Conservation (phyloP, 2,113 vertebrate genomes). For the Triplophysa tibetana region DNA sequence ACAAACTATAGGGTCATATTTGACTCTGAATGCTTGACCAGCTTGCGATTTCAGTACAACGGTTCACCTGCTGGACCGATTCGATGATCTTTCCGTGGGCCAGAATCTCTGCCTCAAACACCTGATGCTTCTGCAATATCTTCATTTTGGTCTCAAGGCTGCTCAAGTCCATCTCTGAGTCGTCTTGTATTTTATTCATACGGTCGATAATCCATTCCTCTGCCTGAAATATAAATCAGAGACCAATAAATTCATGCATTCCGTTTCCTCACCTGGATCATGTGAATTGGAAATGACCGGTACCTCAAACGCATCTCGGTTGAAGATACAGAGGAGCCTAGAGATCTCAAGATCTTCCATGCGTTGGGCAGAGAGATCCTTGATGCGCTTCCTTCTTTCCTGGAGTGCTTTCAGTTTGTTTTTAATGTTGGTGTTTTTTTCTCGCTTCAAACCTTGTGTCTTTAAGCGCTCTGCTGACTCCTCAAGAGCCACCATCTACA, state of each 20-base stretch:
- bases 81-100: conserved; percentile 78
- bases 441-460: conserved; percentile 55
- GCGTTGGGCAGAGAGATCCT: conserved; percentile 72
- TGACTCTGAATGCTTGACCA: background rate
- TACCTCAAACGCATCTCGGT: conserved; percentile 79
- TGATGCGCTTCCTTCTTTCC: conserved; percentile 70
- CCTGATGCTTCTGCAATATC: conserved; percentile 82
- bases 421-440: conserved; percentile 65
- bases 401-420: conserved; percentile 66
- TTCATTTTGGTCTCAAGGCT: conserved; percentile 80
- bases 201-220: conserved; percentile 84
- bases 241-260: background rate
- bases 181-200: conserved; percentile 80
- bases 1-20: background rate
- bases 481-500: conserved; percentile 77
- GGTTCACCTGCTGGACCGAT: conserved; percentile 73
- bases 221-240: conserved; percentile 67
- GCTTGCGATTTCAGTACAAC: background rate
- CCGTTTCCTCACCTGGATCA: background rate
- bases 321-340: conserved; percentile 75
- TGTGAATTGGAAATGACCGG: background rate
- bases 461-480: conserved; percentile 72
- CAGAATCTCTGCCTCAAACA: conserved; percentile 87
- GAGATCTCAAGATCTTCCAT: conserved; percentile 74
- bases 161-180: conserved; percentile 71